phyloP scores from a whole-genome alignment of 2,113 vertebrate species.

The Salminus brasiliensis region DNA sequence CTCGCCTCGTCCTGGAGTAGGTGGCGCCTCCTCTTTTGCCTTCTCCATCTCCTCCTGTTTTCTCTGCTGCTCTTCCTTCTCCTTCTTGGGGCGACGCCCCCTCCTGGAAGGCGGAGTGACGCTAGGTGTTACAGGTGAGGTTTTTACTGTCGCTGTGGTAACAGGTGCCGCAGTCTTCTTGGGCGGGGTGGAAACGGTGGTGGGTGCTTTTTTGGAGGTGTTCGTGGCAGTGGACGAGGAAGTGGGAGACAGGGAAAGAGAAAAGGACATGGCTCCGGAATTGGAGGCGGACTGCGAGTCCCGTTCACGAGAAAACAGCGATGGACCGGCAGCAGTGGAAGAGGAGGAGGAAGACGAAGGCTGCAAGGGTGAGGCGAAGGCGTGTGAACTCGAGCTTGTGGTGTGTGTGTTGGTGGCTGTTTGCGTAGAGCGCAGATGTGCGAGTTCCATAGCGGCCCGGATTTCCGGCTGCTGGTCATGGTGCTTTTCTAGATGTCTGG shows the following conservation, averaged over 20 bases:
- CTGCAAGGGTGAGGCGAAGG: slow-evolving; percentile 55
- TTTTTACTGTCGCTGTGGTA: background rate
- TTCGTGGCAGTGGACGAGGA: slow-evolving; percentile 37
- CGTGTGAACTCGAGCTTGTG: slow-evolving; percentile 3
- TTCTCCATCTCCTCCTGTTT: slow-evolving; percentile 59
- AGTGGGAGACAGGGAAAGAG: slow-evolving; percentile 70
- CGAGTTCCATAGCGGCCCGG: slow-evolving; percentile 74
- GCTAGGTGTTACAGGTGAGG: slow-evolving; percentile 53
- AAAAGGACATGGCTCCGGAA: slow-evolving; percentile 69
- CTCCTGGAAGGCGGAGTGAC: slow-evolving; percentile 58
- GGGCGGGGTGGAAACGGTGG: slow-evolving; percentile 14
- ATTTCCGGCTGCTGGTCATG: slow-evolving; percentile 77
- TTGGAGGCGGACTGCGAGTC: slow-evolving; percentile 61
- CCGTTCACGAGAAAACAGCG: slow-evolving; percentile 71
- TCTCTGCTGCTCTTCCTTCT: slow-evolving; percentile 62
- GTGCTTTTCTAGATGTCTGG: slow-evolving; percentile 78
- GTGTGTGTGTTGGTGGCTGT: background rate
- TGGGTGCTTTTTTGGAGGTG: slow-evolving; percentile 54
- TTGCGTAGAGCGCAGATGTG: slow-evolving; percentile 56
- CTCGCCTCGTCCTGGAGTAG: slow-evolving; percentile 50
- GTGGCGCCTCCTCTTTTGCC: slow-evolving; percentile 69
- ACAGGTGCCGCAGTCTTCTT: slow-evolving; percentile 43
- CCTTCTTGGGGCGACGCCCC: slow-evolving; percentile 72
- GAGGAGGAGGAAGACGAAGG: slow-evolving; percentile 69
- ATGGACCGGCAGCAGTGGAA: slow-evolving; percentile 56